Evolutionary conservation across 2,888 invertebrate genomes (phyloP).

Genomic region (Tenthredo distinguenda): DNA sequence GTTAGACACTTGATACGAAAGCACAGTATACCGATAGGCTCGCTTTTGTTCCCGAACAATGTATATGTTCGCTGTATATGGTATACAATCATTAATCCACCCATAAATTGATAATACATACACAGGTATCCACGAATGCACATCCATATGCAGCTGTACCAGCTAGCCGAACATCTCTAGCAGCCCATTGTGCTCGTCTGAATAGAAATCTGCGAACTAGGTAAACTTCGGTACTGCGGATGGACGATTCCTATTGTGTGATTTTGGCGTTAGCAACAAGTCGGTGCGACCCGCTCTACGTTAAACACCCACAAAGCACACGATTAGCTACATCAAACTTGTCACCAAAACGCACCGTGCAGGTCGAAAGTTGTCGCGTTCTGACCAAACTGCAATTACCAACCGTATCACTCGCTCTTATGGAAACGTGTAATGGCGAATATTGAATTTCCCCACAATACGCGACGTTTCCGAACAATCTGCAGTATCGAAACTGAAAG

Average conservation of each 20-base stretch:
- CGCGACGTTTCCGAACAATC: neutral
- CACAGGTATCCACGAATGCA: neutral
- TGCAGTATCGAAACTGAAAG: neutral
- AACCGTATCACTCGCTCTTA: neutral
- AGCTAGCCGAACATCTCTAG: neutral
- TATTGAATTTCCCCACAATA: neutral
- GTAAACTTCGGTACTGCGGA: constrained; percentile 1
- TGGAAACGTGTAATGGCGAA: neutral
- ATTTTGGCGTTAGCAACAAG: constrained; percentile 22
- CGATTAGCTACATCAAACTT: neutral
- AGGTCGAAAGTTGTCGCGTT: neutral
- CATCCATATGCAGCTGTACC: neutral
- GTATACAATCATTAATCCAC: neutral
- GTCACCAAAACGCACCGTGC: neutral
- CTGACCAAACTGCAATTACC: neutral
- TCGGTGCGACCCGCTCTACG: neutral
- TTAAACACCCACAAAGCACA: neutral
- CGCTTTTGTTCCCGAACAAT: neutral
- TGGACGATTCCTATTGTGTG: neutral
- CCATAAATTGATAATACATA: neutral
- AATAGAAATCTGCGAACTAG: constrained; percentile 1
- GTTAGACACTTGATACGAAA: constrained; percentile 42
- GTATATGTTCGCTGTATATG: neutral
- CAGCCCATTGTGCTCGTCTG: neutral
- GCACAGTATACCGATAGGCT: neutral